Conservation (phyloP, 2,888 invertebrate genomes). For the Allacma fusca region DNA sequence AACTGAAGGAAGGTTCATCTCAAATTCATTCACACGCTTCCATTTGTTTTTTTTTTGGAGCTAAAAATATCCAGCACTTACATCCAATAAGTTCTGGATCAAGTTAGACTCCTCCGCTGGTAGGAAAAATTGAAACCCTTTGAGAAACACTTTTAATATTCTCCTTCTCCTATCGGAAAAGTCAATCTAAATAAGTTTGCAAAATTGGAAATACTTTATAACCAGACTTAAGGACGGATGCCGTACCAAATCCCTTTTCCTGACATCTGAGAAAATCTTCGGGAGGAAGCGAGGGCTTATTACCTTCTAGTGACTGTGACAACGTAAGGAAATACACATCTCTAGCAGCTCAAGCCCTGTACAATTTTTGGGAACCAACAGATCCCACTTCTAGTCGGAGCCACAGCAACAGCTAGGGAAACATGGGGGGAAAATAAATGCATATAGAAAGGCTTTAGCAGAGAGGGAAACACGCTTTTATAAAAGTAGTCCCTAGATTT, state of each 20-base stretch:
- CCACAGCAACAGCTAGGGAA: too few relatives aligned
- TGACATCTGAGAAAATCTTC: neutral
- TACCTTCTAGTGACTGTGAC: neutral
- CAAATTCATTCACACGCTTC: neutral
- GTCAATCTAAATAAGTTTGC: too few relatives aligned
- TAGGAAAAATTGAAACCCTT: too few relatives aligned
- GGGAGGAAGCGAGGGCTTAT: neutral
- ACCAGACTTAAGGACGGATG: slow-evolving; percentile 1
- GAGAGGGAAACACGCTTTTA: neutral
- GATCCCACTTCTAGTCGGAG: neutral
- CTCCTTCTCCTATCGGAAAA: too few relatives aligned
- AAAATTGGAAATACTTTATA: neutral
- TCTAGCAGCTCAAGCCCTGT: neutral
- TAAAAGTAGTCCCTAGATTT: neutral
- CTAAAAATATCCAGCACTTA: too few relatives aligned
- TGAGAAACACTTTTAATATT: too few relatives aligned
- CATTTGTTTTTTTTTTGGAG: too few relatives aligned
- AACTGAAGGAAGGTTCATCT: neutral
- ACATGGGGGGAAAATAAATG: too few relatives aligned
- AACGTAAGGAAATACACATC: neutral
- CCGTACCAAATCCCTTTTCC: neutral
- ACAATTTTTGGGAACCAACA: neutral
- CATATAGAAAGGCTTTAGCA: too few relatives aligned
- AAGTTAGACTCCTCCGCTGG: too few relatives aligned
- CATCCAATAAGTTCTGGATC: too few relatives aligned